phyloP scores from a whole-genome alignment of 2,888 invertebrate genomes.

The Saturnia japonica region DNA sequence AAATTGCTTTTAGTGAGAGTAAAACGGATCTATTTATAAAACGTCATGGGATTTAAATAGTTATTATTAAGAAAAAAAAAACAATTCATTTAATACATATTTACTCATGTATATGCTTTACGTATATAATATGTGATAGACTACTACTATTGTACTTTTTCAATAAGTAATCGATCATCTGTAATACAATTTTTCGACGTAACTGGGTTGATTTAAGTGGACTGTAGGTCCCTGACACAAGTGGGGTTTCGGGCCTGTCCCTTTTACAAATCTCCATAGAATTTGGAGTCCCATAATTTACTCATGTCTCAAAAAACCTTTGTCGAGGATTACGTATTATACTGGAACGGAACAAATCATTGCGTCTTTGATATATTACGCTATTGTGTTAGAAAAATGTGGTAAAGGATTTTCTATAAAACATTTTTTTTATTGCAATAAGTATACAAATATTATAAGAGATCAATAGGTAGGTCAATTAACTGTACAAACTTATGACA shows the following conservation, averaged over 20 bases:
- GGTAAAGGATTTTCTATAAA: background rate
- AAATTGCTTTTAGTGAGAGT: no score
- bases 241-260: background rate
- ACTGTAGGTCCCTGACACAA: slow-evolving; percentile 1
- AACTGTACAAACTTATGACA: background rate
- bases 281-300: background rate
- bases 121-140: no score
- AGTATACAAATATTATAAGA: background rate
- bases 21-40: no score
- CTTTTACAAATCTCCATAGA: slow-evolving; percentile 3
- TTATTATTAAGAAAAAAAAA: no score
- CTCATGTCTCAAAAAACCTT: background rate
- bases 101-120: no score
- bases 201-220: slow-evolving; percentile 2
- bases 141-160: no score
- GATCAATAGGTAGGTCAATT: background rate
- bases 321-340: background rate
- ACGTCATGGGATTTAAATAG: no score
- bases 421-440: background rate
- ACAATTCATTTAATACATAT: no score
- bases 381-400: background rate
- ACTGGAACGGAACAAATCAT: slow-evolving; percentile 2
- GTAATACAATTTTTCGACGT: background rate
- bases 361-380: background rate
- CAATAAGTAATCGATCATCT: background rate